Evolutionary conservation across 1,140 invertebrate species (phyloP).

Genomic region (Schmidtea mediterranea): DNA sequence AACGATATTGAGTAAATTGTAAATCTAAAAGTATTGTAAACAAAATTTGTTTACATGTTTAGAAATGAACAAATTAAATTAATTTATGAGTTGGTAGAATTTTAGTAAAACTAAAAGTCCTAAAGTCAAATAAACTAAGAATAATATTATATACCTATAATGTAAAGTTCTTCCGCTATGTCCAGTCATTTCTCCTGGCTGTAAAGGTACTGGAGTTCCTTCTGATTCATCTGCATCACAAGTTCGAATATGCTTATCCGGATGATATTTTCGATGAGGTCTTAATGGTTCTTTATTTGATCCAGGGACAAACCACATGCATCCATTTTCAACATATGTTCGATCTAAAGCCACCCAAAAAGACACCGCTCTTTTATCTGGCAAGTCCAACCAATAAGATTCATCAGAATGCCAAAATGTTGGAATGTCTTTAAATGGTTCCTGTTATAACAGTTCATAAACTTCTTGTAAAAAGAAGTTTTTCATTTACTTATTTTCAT

Average conservation of each 20-base stretch:
- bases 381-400: constrained; percentile 7
- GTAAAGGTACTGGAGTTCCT: not conserved
- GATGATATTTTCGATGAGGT: not conserved
- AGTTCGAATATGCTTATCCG: not conserved
- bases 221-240: not conserved
- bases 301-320: not conserved
- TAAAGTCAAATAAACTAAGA: too few species aligned
- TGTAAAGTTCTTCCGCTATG: not conserved
- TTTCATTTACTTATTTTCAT: too few species aligned
- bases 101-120: too few species aligned
- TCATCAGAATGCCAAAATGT: constrained; percentile 8
- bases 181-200: not conserved
- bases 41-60: too few species aligned
- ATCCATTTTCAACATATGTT: not conserved
- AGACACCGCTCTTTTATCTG: constrained; percentile 4
- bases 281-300: not conserved
- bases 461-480: too few species aligned
- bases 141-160: too few species aligned
- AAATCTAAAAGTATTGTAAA: too few species aligned
- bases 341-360: constrained; percentile 4
- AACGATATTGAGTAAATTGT: too few species aligned
- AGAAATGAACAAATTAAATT: too few species aligned
- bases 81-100: too few species aligned
- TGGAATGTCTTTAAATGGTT: constrained; percentile 4
- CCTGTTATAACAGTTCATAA: not conserved